These are phyloP conservation scores for Helarctos malayanus DNA, from an alignment of 2,797 vertebrate genomes.

Conservation along the genomic window DNA sequence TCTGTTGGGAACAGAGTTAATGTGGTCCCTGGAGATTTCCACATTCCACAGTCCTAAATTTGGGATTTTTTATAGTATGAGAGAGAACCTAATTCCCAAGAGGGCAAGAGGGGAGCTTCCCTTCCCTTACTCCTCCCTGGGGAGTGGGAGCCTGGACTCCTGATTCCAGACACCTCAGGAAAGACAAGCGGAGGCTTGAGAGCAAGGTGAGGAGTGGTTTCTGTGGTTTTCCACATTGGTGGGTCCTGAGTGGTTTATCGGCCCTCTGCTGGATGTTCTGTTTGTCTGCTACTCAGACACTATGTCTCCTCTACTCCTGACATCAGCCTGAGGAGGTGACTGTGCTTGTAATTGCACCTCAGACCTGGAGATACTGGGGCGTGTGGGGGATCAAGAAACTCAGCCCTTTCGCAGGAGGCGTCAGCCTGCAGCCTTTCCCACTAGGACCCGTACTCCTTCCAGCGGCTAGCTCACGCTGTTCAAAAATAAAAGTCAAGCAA, in stretches of 20 bases:
- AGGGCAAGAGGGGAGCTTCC: not conserved
- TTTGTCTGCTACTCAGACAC: not conserved
- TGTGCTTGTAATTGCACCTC: not conserved
- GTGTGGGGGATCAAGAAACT: not conserved
- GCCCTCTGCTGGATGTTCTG: not conserved
- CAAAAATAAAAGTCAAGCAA: not conserved
- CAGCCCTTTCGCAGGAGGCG: not conserved
- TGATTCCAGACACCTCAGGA: not conserved
- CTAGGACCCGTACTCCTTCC: not conserved
- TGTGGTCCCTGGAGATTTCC: slow-evolving; percentile 16
- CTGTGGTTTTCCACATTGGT: not conserved
- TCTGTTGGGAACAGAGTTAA: not conserved
- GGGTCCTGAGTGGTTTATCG: not conserved
- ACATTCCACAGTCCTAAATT: slow-evolving; percentile 45
- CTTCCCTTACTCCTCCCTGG: not conserved
- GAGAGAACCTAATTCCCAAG: slow-evolving; percentile 31
- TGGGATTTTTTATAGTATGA: not conserved
- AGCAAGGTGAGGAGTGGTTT: not conserved
- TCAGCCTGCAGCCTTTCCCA: not conserved
- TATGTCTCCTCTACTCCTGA: not conserved
- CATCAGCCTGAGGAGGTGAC: not conserved
- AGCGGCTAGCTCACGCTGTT: not conserved
- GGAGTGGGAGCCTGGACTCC: not conserved
- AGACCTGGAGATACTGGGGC: not conserved
- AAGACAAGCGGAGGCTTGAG: not conserved